These are phyloP conservation scores for Dichetophora obliterata DNA, from an alignment of 2,888 invertebrate species.

Conservation along the genomic window DNA sequence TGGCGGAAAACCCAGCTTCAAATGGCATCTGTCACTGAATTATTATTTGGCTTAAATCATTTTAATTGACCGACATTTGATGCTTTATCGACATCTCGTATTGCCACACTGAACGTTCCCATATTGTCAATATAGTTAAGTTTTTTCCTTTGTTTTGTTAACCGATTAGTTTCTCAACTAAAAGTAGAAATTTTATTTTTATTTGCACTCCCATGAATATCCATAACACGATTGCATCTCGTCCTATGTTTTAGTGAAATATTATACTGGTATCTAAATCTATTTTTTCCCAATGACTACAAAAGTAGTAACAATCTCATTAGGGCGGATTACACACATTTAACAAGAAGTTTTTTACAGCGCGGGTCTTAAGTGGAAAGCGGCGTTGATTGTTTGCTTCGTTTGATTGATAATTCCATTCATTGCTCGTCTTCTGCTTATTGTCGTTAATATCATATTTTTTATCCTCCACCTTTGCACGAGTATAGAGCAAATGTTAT, in stretches of 20 bases:
- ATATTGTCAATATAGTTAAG: too few relatives aligned
- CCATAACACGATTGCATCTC: slow-evolving; percentile 2
- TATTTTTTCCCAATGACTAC: slow-evolving; percentile 9
- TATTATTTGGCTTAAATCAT: too few relatives aligned
- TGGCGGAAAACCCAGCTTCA: too few relatives aligned
- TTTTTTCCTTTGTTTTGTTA: too few relatives aligned
- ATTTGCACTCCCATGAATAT: slow-evolving; percentile 37
- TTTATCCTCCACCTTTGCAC: background rate
- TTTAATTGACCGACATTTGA: too few relatives aligned
- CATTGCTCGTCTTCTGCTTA: slow-evolving; percentile 35
- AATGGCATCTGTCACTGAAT: too few relatives aligned
- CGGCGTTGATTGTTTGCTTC: slow-evolving; percentile 54
- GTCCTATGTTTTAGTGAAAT: background rate
- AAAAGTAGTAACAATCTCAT: slow-evolving; percentile 7
- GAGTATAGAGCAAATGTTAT: background rate
- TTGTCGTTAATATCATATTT: background rate
- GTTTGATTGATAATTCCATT: slow-evolving; percentile 51
- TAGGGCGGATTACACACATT: background rate
- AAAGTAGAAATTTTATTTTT: background rate
- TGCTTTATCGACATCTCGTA: too few relatives aligned
- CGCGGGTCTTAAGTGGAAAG: slow-evolving; percentile 14
- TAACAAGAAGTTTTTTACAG: background rate
- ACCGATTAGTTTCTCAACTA: background rate
- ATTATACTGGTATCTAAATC: slow-evolving; percentile 34
- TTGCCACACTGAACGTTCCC: too few relatives aligned